Evolutionary conservation across 2,888 invertebrate species (phyloP).

Genomic region (Clunio marinus): DNA sequence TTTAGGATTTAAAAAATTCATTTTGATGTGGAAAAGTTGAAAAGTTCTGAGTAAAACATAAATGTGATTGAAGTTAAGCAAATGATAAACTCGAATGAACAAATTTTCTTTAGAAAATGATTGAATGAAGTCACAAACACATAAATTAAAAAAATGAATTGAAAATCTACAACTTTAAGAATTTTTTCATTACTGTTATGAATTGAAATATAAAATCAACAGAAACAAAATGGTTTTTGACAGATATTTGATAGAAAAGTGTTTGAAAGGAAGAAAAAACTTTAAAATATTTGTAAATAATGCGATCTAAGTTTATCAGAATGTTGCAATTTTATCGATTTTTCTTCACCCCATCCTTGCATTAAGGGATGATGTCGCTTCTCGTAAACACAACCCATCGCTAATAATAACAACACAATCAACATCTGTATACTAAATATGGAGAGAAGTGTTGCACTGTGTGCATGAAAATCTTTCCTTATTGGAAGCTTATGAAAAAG

Average conservation of each 20-base stretch:
- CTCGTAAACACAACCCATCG: background rate
- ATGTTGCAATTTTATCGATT: slow-evolving; percentile 39
- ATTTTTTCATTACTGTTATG: too few relatives aligned
- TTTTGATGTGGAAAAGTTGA: background rate
- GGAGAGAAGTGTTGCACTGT: background rate
- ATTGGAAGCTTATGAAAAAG: background rate
- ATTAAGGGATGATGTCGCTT: slow-evolving; percentile 22
- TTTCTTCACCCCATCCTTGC: slow-evolving; percentile 31
- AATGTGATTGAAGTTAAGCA: background rate
- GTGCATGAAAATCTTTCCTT: background rate
- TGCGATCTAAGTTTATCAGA: background rate
- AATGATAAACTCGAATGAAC: background rate
- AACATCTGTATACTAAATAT: background rate
- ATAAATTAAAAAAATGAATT: too few relatives aligned
- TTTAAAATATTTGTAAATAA: slow-evolving; percentile 1
- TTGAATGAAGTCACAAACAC: too few relatives aligned
- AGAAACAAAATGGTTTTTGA: too few relatives aligned
- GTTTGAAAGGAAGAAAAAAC: background rate
- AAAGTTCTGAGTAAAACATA: background rate
- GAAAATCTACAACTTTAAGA: too few relatives aligned
- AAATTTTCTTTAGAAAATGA: background rate
- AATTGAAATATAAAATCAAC: too few relatives aligned
- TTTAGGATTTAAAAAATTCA: slow-evolving; percentile 23
- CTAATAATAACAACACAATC: background rate
- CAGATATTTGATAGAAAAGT: background rate